A percentile compares a stretch with the other conserved stretches of the same genome.
Conservation (phyloP, 2,113 vertebrate species). For the Chionomys nivalis region DNA sequence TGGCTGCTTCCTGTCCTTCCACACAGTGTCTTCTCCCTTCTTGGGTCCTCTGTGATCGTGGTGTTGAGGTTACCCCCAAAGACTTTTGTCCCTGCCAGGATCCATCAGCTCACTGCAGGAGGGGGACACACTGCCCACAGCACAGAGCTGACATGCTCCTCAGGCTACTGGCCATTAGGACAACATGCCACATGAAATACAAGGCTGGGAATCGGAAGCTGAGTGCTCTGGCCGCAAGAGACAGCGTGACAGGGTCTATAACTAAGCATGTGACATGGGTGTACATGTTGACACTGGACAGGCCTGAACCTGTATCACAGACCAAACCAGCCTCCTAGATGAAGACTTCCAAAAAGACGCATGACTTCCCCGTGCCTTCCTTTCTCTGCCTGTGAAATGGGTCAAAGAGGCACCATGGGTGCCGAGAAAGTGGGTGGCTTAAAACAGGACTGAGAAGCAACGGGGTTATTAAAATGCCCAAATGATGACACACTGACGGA, state of each 20-base stretch:
- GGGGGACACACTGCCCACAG: neutral
- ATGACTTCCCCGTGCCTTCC: neutral
- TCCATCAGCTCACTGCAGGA: neutral
- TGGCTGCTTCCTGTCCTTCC: neutral
- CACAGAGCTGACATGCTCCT: neutral
- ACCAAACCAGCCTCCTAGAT: neutral
- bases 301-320: neutral
- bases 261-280: neutral
- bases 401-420: neutral
- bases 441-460: neutral
- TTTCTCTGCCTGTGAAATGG: neutral
- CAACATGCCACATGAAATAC: neutral
- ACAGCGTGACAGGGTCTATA: neutral
- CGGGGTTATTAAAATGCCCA: neutral
- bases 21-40: neutral
- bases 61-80: neutral
- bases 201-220: neutral
- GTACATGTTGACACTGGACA: neutral
- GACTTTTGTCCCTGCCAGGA: neutral
- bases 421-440: neutral
- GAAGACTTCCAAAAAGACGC: neutral
- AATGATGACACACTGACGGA: neutral
- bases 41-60: neutral
- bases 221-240: neutral
- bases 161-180: neutral